Conservation (phyloP, 2,888 invertebrate genomes). For the Heterodera filipjevi region DNA sequence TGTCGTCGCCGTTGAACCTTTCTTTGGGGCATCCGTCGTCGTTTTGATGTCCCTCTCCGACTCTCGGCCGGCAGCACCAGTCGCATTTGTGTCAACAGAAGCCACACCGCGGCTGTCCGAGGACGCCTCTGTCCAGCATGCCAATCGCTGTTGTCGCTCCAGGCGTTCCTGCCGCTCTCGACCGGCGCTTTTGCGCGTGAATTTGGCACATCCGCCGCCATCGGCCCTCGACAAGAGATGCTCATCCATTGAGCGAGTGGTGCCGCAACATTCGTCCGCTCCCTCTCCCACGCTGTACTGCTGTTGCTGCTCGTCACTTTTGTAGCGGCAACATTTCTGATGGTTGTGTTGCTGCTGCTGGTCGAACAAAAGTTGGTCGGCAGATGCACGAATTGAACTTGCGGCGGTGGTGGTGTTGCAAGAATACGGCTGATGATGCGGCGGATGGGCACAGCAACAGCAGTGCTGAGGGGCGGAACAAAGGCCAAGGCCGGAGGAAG, state of each 20-base stretch:
- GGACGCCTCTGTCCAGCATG: not conserved
- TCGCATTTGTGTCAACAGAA: no score
- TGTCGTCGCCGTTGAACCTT: not conserved
- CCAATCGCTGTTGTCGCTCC: constrained; percentile 18
- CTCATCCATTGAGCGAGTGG: not conserved
- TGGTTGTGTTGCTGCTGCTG: constrained; percentile 5
- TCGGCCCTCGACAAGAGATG: not conserved
- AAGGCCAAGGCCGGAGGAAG: not conserved
- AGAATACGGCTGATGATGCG: no score
- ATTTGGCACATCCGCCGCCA: not conserved
- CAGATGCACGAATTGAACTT: not conserved
- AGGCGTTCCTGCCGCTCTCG: constrained; percentile 8
- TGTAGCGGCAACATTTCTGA: no score
- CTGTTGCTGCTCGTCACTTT: not conserved
- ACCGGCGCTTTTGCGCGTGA: constrained; percentile 8
- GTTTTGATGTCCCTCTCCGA: not conserved
- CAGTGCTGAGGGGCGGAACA: not conserved
- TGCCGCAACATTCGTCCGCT: not conserved
- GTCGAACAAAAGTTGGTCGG: not conserved
- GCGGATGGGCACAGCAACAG: not conserved
- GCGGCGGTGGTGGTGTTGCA: not conserved
- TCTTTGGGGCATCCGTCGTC: not conserved
- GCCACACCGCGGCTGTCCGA: not conserved
- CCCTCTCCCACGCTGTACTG: not conserved
- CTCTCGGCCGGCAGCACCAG: not conserved